A percentile compares a stretch with the other conserved stretches of the same genome.
Evolutionary conservation across 2,888 invertebrate species (phyloP).

Genomic region (Pachliopta kotzebuea): DNA sequence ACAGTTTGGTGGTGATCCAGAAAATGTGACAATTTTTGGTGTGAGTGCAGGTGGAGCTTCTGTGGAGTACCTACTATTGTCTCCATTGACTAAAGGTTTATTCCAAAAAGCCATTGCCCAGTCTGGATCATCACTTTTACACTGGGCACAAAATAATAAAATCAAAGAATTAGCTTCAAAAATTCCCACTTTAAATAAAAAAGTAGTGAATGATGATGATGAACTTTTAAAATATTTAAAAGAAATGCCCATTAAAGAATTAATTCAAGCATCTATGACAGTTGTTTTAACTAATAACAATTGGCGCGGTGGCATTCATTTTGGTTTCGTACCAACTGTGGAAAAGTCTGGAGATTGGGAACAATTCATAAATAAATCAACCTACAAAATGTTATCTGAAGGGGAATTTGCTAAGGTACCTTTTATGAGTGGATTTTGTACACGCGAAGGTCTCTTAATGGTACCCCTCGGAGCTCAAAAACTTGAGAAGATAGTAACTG

Average conservation of each 20-base stretch:
- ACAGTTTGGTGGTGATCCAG: conserved; percentile 71
- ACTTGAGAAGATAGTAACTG: conserved; percentile 43
- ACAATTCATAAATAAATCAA: conserved; percentile 64
- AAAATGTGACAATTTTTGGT: conserved; percentile 76
- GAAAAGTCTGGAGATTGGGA: conserved; percentile 62
- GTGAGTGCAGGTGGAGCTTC: conserved; percentile 76
- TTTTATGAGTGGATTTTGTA: conserved; percentile 70
- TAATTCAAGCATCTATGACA: conserved; percentile 52
- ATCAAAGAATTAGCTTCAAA: conserved; percentile 50
- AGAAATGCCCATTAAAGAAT: conserved; percentile 48
- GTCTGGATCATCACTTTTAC: conserved; percentile 71
- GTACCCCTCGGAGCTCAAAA: conserved; percentile 35
- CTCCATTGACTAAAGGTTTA: conserved; percentile 69
- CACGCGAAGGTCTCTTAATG: conserved; percentile 68
- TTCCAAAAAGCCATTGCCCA: conserved; percentile 78
- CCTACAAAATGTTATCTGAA: conserved; percentile 53
- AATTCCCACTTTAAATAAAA: conserved; percentile 50
- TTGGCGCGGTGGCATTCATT: conserved; percentile 59
- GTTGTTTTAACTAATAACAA: conserved; percentile 40
- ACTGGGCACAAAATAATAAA: conserved; percentile 67
- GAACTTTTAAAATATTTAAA: conserved; percentile 57
- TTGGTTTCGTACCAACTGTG: conserved; percentile 72
- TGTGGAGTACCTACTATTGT: conserved; percentile 66
- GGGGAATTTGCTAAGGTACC: conserved; percentile 74
- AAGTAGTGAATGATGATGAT: conserved; percentile 41